Conservation (phyloP, 2,888 invertebrate species). For the Cartodere bifasciata region DNA sequence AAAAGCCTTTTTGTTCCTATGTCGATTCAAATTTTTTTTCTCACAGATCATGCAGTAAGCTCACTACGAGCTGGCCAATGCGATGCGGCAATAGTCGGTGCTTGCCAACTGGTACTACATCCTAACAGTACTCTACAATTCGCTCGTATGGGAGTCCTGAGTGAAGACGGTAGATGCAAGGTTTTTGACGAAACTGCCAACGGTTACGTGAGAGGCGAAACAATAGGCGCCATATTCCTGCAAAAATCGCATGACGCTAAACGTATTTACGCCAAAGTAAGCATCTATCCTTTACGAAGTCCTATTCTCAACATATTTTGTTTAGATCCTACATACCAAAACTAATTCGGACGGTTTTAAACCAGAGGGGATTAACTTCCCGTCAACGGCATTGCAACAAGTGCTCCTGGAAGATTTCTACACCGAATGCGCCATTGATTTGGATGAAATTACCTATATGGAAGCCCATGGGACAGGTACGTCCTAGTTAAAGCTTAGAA, state of each 20-base stretch:
- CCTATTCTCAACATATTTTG: too few relatives aligned
- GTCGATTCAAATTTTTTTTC: too few relatives aligned
- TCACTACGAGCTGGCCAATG: constrained; percentile 68
- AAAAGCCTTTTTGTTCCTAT: too few relatives aligned
- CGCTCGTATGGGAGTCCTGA: constrained; percentile 52
- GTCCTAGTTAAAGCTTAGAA: too few relatives aligned
- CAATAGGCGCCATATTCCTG: constrained; percentile 54
- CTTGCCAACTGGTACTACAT: constrained; percentile 72
- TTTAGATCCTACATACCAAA: constrained; percentile 39
- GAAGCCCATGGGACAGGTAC: constrained; percentile 60
- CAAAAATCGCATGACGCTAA: constrained; percentile 47
- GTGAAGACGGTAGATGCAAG: too few relatives aligned
- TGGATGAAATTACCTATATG: constrained; percentile 44
- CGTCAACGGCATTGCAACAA: constrained; percentile 27
- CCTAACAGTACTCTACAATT: constrained; percentile 84
- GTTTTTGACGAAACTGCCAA: too few relatives aligned
- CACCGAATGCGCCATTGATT: constrained; percentile 43
- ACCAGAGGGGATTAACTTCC: constrained; percentile 32
- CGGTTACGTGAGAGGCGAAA: too few relatives aligned
- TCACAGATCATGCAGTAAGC: constrained; percentile 66
- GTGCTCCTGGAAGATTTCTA: constrained; percentile 43
- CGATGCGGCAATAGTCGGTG: constrained; percentile 82
- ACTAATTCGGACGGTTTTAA: constrained; percentile 31
- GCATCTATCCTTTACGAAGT: too few relatives aligned
- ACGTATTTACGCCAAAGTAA: constrained; percentile 39